Percentiles rank a stretch among this genome's conserved stretches.
Conservation (phyloP, 1,140 invertebrate species). For the Limonius californicus region DNA sequence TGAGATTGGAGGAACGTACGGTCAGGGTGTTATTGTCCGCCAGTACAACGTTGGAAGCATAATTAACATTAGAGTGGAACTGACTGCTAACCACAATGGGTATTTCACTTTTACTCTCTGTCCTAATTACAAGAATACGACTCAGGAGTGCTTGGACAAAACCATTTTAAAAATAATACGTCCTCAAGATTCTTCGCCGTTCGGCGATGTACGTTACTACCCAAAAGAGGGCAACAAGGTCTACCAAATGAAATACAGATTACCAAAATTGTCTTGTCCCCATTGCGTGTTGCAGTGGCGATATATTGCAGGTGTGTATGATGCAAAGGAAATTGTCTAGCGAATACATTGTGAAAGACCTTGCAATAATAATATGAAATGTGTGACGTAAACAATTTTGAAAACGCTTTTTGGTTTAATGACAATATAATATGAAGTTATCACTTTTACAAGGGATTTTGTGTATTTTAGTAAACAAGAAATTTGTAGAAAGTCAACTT, state of each 20-base stretch:
- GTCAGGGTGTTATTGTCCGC: slow-evolving; percentile 73
- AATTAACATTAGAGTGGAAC: slow-evolving; percentile 69
- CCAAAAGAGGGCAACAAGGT: slow-evolving; percentile 73
- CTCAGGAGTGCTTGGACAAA: slow-evolving; percentile 73
- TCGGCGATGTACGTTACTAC: slow-evolving; percentile 57
- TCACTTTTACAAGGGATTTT: no score
- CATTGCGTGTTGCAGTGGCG: slow-evolving; percentile 81
- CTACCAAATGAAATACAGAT: slow-evolving; percentile 60
- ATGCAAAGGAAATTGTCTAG: no score
- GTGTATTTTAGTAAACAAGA: no score
- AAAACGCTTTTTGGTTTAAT: no score
- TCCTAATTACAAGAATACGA: slow-evolving; percentile 57
- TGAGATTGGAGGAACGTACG: slow-evolving; percentile 81
- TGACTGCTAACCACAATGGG: slow-evolving; percentile 77
- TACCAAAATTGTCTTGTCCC: slow-evolving; percentile 59
- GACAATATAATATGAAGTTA: no score
- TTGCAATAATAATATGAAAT: no score
- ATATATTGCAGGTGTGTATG: slow-evolving; percentile 65
- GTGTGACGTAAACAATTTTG: no score
- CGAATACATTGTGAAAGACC: no score
- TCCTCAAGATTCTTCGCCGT: slow-evolving; percentile 44
- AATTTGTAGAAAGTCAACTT: no score
- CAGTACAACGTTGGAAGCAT: slow-evolving; percentile 64
- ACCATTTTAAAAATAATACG: slow-evolving; percentile 57
- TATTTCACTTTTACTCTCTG: slow-evolving; percentile 87